Percentiles rank a stretch among this genome's conserved stretches.
These are phyloP conservation scores for Luperina nickerlii DNA, from an alignment of 2,888 invertebrate genomes.

Conservation along the genomic window DNA sequence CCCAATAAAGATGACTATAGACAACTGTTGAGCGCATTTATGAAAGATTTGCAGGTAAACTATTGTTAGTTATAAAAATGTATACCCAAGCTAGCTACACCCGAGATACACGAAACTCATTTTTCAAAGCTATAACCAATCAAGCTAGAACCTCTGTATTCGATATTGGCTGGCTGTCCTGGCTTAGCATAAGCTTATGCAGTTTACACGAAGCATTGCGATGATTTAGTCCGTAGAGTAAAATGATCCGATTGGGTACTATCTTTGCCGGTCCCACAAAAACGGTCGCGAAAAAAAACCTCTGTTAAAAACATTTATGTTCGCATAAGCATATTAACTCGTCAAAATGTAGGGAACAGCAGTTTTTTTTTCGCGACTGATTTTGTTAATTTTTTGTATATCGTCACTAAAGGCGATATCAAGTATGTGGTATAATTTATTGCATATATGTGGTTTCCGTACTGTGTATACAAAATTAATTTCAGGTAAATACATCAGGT, in stretches of 20 bases:
- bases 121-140: neutral
- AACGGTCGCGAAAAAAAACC: no score
- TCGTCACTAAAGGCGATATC: no score
- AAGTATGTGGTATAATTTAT: no score
- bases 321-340: no score
- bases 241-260: neutral
- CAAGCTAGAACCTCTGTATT: neutral
- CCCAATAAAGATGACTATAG: constrained; percentile 78
- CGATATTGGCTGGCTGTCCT: neutral
- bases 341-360: no score
- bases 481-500: constrained; percentile 76
- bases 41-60: constrained; percentile 78
- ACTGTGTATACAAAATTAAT: neutral
- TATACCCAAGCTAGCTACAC: neutral
- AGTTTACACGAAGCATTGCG: neutral
- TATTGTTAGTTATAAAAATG: neutral
- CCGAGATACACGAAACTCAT: neutral
- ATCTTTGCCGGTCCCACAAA: neutral
- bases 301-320: no score
- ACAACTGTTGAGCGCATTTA: constrained; percentile 78
- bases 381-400: no score
- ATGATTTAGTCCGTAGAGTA: neutral
- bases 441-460: no score
- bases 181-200: neutral
- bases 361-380: no score